Base-by-base conservation (phyloP, 2,888 invertebrate genomes). In the Aproaerema taeniolella region DNA sequence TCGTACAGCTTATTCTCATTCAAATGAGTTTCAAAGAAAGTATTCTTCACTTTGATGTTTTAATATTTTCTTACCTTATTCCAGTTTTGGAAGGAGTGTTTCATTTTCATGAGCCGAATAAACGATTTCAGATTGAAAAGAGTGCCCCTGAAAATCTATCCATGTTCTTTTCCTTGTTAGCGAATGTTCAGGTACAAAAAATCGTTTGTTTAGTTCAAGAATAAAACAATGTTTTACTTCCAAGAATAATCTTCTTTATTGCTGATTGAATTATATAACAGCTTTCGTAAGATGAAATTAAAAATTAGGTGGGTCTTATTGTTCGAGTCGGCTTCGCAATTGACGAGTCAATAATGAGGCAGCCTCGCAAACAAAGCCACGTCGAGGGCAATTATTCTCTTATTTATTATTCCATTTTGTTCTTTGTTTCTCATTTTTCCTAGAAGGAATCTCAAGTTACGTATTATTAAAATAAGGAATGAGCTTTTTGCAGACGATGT, bases 1-100 rank as follows among this genome's bases (percentile, higher is more conserved):
- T 53, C 56, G 59, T 57, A n/a, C n/a, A 64, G 67, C 73, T 77
- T 71, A 77, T 80, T 78, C 72, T 73, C 62, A 81, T 81, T 81
- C 77, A 80, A 79, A 81, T 79, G 66, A 79, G 71, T 70, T 77
- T 53, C 49, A 46, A 67, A 68, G 65, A 72, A 72, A 74, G 61
- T 70, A 61, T 73, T 73, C 69, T 64, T 66, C 70, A 73, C 75
- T 78, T 78, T 74, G 74, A 71, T 74, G 63, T 71, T 66, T 50
- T 61, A 55, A 62, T 65, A 59, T 61, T 59, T 53, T 50, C 48
- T 55, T 57, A 51, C 46, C 51, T 60, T 53, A 50, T 58, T 33
- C 33, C 24, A 25, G 25, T 26, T 34, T 34, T 16, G 17, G 20
- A 8, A 25, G 20, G 17, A 12, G 25, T 31, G 11, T 32, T 38